Percentiles rank a stretch among this genome's conserved stretches.
Conservation (phyloP, 1,140 invertebrate genomes). For the Drosophila tsacasi region DNA sequence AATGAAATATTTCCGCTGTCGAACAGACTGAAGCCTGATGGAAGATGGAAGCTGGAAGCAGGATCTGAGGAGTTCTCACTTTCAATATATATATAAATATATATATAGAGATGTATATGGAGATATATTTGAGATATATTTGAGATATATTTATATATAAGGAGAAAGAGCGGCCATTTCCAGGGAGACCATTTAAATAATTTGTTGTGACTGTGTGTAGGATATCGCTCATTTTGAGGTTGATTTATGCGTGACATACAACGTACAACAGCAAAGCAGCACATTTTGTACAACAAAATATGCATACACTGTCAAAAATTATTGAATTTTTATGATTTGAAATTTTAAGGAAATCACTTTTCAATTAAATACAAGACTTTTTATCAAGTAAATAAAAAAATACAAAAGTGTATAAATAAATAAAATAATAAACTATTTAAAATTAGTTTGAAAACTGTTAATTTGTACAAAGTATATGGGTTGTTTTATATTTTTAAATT, state of each 20-base stretch:
- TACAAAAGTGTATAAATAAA: no score
- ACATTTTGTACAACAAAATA: constrained; percentile 1
- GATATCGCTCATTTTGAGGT: constrained; percentile 69
- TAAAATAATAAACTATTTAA: no score
- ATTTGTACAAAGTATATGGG: no score
- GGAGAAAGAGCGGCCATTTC: constrained; percentile 2
- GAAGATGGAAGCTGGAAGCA: background rate
- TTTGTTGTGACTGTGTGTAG: constrained; percentile 50
- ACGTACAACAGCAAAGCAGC: constrained; percentile 8
- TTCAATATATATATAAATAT: no score
- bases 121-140: no score
- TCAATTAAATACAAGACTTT: no score
- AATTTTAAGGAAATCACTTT: no score
- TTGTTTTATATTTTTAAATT: no score
- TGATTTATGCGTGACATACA: constrained; percentile 65
- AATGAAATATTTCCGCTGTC: constrained; percentile 75
- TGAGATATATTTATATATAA: no score
- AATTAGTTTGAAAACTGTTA: no score
- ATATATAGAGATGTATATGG: background rate
- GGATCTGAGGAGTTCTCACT: background rate
- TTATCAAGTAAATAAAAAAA: no score
- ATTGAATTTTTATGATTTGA: no score
- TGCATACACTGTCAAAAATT: background rate
- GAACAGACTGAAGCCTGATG: constrained; percentile 2
- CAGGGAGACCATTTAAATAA: constrained; percentile 68